Evolutionary conservation across 2,113 vertebrate genomes (phyloP).

Genomic region (Circaetus cinerascens): DNA sequence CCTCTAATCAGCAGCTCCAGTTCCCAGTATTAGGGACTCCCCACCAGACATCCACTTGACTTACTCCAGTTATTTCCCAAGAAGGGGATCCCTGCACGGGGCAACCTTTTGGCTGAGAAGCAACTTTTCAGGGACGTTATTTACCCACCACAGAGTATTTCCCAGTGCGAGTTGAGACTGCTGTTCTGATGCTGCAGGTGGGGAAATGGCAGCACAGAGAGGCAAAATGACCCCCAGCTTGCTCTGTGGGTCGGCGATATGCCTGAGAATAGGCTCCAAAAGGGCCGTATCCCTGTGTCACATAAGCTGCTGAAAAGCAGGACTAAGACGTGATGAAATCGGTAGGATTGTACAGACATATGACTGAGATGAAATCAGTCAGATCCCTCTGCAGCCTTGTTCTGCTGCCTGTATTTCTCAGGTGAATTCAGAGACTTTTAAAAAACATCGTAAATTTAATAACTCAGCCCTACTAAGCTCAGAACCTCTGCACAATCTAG

Average conservation of each 20-base stretch:
- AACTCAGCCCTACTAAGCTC: neutral
- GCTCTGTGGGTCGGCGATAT: rapidly evolving
- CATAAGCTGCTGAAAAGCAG: neutral
- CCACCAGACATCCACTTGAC: neutral
- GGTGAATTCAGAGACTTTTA: neutral
- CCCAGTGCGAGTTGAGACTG: neutral
- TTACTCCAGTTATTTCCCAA: neutral
- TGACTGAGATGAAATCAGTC: neutral
- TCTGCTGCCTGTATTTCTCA: neutral
- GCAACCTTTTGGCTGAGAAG: neutral
- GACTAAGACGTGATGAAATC: neutral
- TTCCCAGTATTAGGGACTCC: no score
- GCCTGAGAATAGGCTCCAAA: neutral
- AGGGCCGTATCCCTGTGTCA: no score
- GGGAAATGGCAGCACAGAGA: neutral
- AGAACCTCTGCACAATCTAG: neutral
- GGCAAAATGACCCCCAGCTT: neutral
- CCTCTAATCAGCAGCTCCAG: neutral
- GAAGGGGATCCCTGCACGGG: neutral
- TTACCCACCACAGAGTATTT: neutral
- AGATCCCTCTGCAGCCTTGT: neutral
- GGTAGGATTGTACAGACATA: neutral
- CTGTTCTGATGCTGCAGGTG: neutral
- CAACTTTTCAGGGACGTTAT: neutral
- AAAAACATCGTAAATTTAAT: neutral